Conservation (phyloP, 1,140 invertebrate genomes). For the Adoxophyes honmai region DNA sequence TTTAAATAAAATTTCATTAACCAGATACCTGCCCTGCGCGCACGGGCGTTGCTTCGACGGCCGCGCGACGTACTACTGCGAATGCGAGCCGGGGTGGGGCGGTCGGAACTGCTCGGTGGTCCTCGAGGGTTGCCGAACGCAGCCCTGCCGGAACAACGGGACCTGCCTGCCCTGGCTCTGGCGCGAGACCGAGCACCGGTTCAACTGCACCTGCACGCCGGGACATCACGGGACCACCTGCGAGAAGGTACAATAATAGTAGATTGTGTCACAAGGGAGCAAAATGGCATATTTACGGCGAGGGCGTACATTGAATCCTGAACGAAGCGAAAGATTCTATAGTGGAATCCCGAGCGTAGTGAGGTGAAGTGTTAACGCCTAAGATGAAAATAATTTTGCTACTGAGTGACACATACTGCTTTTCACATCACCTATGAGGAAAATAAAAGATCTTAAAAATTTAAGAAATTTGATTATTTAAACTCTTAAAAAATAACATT, state of each 20-base stretch:
- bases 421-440: too few relatives aligned
- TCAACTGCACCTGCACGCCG: conserved; percentile 90
- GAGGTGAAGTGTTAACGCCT: too few relatives aligned
- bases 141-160: conserved; percentile 89
- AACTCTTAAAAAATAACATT: too few relatives aligned
- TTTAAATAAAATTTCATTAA: background rate
- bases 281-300: too few relatives aligned
- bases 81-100: conserved; percentile 88
- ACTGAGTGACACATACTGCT: too few relatives aligned
- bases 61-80: conserved; percentile 88
- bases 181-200: conserved; percentile 86
- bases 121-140: conserved; percentile 84
- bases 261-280: too few relatives aligned
- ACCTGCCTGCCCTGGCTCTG: conserved; percentile 89
- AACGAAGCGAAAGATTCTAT: too few relatives aligned
- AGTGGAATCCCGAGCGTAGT: too few relatives aligned
- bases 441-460: too few relatives aligned
- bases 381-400: too few relatives aligned
- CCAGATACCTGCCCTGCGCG: conserved; percentile 83
- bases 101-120: conserved; percentile 95
- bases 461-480: too few relatives aligned
- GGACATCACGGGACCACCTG: conserved; percentile 89
- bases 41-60: conserved; percentile 88
- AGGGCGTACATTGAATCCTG: too few relatives aligned
- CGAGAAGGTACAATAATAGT: conserved; percentile 77